Evolutionary conservation across 1,140 invertebrate genomes (phyloP), one percentile per base, ranked within the genome.

Genomic region (Bombus confusus): DNA sequence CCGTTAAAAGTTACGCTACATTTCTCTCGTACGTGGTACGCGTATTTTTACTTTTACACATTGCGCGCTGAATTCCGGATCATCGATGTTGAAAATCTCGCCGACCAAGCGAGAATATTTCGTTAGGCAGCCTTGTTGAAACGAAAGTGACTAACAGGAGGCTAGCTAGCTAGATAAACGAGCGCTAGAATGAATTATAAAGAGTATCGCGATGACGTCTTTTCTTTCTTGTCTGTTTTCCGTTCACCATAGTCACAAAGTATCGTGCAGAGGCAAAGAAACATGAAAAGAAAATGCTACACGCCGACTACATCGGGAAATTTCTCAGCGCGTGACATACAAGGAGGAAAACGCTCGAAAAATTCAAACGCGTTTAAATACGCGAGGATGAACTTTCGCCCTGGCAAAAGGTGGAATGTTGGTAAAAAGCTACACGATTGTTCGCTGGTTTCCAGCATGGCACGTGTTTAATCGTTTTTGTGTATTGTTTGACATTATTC

Each of bases 141-240:
- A 57, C 43, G 28, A 72, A 85, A 85, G 83, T 81, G n/a, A n/a
- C n/a, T n/a, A n/a, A n/a, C n/a, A n/a, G n/a, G n/a, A n/a, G n/a
- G n/a, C n/a, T n/a, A n/a, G 47, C 43, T 39, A 80, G 77, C 77
- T 68, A 41, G 83, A 71, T 85, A 81, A 85, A 85, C 69, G 78
- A 80, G 83, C 78, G 39, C 57, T 25, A 15, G 83, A 85, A 85
- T 85, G 59, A 85, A 85, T 85, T 85, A 85, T 74, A 80, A 85
- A 85, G 69, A 62, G 18, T 47, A 22, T 22, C 12, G 43, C 76
- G 69, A 80, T 66, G 78, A 85, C 69, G 78, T 80, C 68, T 73
- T 73, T 80, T 72, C 59, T 57, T 74, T 85, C 59, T 68, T 80
- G 62, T 76, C 34, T 34, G 25, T 73, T 80, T 76, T 76, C 34